A percentile compares a stretch with the other conserved stretches of the same genome.
Evolutionary conservation across 2,888 invertebrate species (phyloP).

Genomic region (Drosophila nr. perissopoda): DNA sequence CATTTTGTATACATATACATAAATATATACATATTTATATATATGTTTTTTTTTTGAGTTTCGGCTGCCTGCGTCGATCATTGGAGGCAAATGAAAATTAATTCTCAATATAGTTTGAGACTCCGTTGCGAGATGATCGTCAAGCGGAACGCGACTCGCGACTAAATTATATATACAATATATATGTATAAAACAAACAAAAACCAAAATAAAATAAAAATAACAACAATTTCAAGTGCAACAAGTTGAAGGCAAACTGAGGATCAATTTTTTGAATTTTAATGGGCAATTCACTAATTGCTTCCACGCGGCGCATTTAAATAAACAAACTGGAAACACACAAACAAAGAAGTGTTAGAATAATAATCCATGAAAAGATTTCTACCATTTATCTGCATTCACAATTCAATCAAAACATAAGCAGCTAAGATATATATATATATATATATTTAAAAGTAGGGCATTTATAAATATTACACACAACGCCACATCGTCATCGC

Average conservation of each 20-base stretch:
- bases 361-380: conserved; percentile 18
- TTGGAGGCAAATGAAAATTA: conserved; percentile 37
- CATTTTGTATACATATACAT: conserved; percentile 32
- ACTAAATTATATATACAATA: conserved; percentile 6
- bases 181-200: conserved; percentile 10
- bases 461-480: conserved; percentile 61
- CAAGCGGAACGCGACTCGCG: conserved; percentile 52
- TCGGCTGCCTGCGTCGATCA: conserved; percentile 46
- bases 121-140: conserved; percentile 73
- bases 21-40: conserved; percentile 15
- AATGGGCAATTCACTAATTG: conserved; percentile 32
- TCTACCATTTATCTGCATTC: conserved; percentile 2
- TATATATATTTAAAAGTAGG: conserved; percentile 31
- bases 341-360: conserved; percentile 21
- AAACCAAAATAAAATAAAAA: background rate
- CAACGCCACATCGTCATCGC: conserved; percentile 48
- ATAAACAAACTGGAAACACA: conserved; percentile 28
- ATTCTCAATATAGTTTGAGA: conserved; percentile 75
- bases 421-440: conserved; percentile 1
- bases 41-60: conserved; percentile 48
- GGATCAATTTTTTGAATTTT: conserved; percentile 14
- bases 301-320: conserved; percentile 45
- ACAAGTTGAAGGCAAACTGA: conserved; percentile 2
- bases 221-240: conserved; percentile 9
- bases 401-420: conserved; percentile 11